These are phyloP conservation scores for Anniella stebbinsi DNA, from an alignment of 2,797 vertebrate species.

Conservation along the genomic window DNA sequence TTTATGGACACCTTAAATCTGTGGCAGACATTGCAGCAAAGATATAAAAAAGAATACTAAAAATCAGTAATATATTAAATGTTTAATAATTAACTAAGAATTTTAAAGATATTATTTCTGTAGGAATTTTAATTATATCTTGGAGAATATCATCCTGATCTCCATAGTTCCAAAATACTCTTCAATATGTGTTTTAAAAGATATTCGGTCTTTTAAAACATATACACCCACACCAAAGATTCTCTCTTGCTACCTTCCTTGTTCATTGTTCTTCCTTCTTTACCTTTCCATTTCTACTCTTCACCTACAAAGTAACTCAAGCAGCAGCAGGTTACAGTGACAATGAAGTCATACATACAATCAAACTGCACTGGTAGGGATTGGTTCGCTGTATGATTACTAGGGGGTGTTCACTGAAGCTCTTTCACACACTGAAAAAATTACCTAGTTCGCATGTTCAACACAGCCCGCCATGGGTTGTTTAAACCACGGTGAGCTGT, in stretches of 20 bases:
- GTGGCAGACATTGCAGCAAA: not conserved
- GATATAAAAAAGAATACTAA: constrained; percentile 1
- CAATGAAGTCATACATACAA: accelerated
- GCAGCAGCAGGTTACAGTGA: not conserved
- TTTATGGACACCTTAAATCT: constrained; percentile 40
- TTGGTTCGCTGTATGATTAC: not conserved
- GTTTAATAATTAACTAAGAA: not conserved
- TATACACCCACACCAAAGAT: not conserved
- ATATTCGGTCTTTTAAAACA: too few species aligned
- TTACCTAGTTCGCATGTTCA: too few species aligned
- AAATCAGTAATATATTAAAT: constrained; percentile 36
- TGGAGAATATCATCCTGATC: constrained; percentile 29
- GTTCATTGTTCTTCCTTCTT: not conserved
- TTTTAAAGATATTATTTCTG: constrained; percentile 36
- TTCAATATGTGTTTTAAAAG: not conserved
- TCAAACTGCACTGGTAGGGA: not conserved
- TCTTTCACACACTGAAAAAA: not conserved
- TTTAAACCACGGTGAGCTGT: too few species aligned
- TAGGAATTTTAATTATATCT: constrained; percentile 28
- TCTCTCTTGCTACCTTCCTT: constrained; percentile 23
- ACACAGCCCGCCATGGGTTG: too few species aligned
- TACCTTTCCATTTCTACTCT: accelerated
- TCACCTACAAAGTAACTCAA: constrained; percentile 1
- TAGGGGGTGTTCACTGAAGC: not conserved
- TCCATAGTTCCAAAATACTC: constrained; percentile 26